Conservation (phyloP, 2,888 invertebrate species). For the Galerucella nymphaeae region DNA sequence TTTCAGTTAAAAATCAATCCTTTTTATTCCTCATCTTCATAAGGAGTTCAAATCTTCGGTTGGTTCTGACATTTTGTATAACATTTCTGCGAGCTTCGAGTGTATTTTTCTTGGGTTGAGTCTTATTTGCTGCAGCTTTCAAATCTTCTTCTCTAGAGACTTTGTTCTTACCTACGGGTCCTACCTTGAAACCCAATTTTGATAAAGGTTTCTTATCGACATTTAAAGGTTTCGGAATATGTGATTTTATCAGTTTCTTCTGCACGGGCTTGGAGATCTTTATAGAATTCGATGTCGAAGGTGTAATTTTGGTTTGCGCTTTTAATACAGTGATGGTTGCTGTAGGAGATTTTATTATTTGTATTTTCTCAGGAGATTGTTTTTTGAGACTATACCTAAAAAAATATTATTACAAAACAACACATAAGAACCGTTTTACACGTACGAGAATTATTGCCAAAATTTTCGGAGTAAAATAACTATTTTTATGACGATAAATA, state of each 20-base stretch:
- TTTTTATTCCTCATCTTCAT: conserved; percentile 68
- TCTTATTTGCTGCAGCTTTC: conserved; percentile 52
- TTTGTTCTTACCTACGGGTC: conserved; percentile 14
- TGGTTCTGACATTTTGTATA: conserved; percentile 76
- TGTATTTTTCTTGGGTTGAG: conserved; percentile 42
- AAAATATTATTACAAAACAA: background rate
- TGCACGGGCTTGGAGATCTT: conserved; percentile 23
- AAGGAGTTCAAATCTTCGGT: conserved; percentile 77
- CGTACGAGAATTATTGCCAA: too few relatives aligned
- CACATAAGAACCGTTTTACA: too few relatives aligned
- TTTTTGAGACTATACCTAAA: conserved; percentile 27
- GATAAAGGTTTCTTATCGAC: conserved; percentile 37
- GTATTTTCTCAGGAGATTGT: conserved; percentile 22
- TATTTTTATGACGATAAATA: too few relatives aligned
- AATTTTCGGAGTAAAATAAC: too few relatives aligned
- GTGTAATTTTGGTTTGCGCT: conserved; percentile 19
- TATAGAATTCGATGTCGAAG: conserved; percentile 34
- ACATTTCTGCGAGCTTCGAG: conserved; percentile 59
- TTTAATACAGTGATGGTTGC: conserved; percentile 22
- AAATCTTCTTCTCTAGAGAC: conserved; percentile 48
- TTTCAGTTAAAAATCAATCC: background rate
- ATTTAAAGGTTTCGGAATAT: conserved; percentile 28
- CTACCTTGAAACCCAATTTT: conserved; percentile 51
- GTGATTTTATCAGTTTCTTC: conserved; percentile 29
- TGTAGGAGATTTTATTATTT: conserved; percentile 16